phyloP scores from a whole-genome alignment of 2,113 vertebrate species.

The Ovibos moschatus region DNA sequence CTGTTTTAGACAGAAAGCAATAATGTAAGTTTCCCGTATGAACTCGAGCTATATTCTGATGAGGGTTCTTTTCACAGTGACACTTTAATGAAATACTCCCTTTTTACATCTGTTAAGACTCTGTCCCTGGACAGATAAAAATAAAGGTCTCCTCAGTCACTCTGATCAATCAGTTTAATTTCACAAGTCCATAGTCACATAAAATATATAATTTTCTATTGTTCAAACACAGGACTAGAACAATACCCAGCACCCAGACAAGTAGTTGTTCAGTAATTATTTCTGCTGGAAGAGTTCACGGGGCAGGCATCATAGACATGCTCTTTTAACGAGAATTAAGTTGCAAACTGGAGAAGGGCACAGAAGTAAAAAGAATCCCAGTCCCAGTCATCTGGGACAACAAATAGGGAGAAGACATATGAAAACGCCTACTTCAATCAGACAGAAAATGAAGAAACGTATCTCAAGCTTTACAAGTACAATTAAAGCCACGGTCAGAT shows the following conservation, averaged over 20 bases:
- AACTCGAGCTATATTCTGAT: neutral
- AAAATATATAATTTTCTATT: neutral
- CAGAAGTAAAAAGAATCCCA: neutral
- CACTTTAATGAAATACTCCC: neutral
- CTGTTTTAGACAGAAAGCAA: neutral
- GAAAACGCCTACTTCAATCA: neutral
- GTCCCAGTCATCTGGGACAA: neutral
- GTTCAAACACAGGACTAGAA: neutral
- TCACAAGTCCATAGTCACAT: neutral
- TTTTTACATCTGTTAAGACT: neutral
- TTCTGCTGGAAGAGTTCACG: neutral
- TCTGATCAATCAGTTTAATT: neutral
- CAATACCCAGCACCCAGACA: neutral
- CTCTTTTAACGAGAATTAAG: neutral
- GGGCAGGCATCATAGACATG: accelerated
- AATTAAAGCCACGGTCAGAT: neutral
- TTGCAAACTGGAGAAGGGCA: neutral
- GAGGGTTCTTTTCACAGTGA: neutral
- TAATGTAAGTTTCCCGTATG: neutral
- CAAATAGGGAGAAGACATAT: neutral
- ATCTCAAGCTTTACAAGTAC: neutral
- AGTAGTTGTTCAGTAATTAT: neutral
- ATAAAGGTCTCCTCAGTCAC: neutral
- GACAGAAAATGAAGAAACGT: neutral
- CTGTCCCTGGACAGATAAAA: neutral